These are phyloP conservation scores for Pachypsylla venusta DNA, from an alignment of 1,140 invertebrate species.

Conservation along the genomic window DNA sequence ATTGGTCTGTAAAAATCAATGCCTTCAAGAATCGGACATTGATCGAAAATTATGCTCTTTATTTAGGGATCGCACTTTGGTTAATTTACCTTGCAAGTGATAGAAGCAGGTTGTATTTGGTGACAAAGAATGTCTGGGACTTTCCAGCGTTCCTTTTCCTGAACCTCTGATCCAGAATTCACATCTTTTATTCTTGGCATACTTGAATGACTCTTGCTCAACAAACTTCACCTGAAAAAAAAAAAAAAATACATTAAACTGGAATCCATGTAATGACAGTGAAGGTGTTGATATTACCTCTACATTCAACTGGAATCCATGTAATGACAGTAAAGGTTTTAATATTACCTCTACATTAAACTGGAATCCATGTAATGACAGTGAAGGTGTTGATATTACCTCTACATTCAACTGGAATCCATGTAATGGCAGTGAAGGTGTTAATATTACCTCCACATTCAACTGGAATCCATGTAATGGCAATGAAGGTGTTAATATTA, in stretches of 20 bases:
- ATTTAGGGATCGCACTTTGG: no score
- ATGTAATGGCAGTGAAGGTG: constrained; percentile 57
- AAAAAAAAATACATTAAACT: neutral
- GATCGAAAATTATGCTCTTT: no score
- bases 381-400: constrained; percentile 56
- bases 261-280: neutral
- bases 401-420: constrained; percentile 77
- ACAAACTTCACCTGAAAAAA: constrained; percentile 56
- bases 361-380: constrained; percentile 71
- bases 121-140: constrained; percentile 62
- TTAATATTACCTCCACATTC: constrained; percentile 62
- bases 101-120: constrained; percentile 76
- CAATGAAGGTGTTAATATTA: constrained; percentile 39
- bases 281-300: no score
- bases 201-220: constrained; percentile 58
- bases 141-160: constrained; percentile 56
- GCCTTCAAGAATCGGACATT: no score
- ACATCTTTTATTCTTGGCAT: constrained; percentile 64
- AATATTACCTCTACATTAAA: constrained; percentile 74
- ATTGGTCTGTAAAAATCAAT: no score
- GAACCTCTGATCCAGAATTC: constrained; percentile 72
- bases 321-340: constrained; percentile 57
- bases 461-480: constrained; percentile 73
- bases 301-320: constrained; percentile 76
- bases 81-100: constrained; percentile 50